phyloP scores from a whole-genome alignment of 37 sponge, comb jelly and placozoan genomes.

The Aplysina aerophoba region DNA sequence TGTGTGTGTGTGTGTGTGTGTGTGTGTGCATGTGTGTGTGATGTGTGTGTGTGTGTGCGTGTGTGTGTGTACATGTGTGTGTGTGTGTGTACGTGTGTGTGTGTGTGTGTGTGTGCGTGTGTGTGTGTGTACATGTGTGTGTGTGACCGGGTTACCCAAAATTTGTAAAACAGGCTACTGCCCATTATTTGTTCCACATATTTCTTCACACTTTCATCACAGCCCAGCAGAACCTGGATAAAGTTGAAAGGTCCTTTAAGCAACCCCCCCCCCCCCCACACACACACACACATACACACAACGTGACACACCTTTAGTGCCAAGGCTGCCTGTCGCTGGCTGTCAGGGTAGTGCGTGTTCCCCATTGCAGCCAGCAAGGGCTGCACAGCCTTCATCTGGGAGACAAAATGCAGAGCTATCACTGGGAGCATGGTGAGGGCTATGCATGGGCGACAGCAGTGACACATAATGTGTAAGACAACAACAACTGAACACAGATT shows the following conservation, averaged over 20 bases:
- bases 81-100: constrained; percentile 35
- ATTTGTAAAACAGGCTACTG: constrained; percentile 27
- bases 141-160: constrained; percentile 41
- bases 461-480: no score
- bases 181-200: constrained; percentile 39
- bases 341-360: constrained; percentile 69
- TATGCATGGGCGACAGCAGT: no score
- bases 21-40: neutral
- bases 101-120: constrained; percentile 42
- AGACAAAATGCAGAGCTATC: no score
- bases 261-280: no score
- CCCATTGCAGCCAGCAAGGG: constrained; percentile 84
- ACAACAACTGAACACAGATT: no score
- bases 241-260: neutral
- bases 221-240: constrained; percentile 41
- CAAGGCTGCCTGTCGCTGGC: constrained; percentile 88
- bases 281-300: neutral
- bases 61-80: constrained; percentile 28
- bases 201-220: constrained; percentile 8
- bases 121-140: constrained; percentile 22
- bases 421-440: no score
- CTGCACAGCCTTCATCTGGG: constrained; percentile 71
- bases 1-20: constrained; percentile 45
- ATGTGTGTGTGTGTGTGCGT: constrained; percentile 36
- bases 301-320: constrained; percentile 63